phyloP scores from a whole-genome alignment of 1,140 invertebrate genomes.

The Triops cancriformis region DNA sequence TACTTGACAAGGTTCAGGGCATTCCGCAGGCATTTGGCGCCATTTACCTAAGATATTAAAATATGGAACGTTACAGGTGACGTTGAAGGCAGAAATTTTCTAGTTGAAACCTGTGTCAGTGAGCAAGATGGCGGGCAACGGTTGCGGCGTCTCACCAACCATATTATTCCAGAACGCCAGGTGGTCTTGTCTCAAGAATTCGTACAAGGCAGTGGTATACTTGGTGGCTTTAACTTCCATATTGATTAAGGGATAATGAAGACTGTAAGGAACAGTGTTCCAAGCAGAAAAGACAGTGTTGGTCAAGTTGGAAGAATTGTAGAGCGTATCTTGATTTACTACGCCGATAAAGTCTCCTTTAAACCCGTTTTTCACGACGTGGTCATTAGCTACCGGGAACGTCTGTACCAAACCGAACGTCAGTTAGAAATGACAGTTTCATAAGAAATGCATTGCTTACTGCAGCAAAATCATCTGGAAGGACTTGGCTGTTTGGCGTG shows the following conservation, averaged over 20 bases:
- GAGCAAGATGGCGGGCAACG: constrained; percentile 39
- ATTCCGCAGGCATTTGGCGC: constrained; percentile 16
- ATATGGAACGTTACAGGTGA: background rate
- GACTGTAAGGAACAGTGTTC: background rate
- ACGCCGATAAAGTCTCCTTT: constrained; percentile 26
- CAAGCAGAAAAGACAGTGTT: constrained; percentile 14
- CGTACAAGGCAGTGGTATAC: constrained; percentile 2
- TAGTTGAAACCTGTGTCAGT: constrained; percentile 39
- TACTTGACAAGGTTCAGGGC: constrained; percentile 1
- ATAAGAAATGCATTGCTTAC: constrained; percentile 18
- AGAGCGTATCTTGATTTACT: constrained; percentile 17
- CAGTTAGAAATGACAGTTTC: too few species aligned
- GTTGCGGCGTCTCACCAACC: constrained; percentile 22
- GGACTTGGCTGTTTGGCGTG: background rate
- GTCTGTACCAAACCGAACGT: constrained; percentile 13
- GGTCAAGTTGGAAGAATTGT: background rate
- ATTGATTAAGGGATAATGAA: constrained; percentile 20
- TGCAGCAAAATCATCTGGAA: constrained; percentile 22
- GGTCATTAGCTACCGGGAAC: constrained; percentile 23
- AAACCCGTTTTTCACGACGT: constrained; percentile 12
- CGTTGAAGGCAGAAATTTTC: background rate
- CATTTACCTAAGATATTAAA: constrained; percentile 22
- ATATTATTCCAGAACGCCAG: constrained; percentile 26
- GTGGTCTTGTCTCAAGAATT: constrained; percentile 28
- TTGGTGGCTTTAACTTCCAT: constrained; percentile 18